These are phyloP conservation scores for Acyrthosiphon pisum DNA, from an alignment of 1,140 invertebrate species.

Conservation along the genomic window DNA sequence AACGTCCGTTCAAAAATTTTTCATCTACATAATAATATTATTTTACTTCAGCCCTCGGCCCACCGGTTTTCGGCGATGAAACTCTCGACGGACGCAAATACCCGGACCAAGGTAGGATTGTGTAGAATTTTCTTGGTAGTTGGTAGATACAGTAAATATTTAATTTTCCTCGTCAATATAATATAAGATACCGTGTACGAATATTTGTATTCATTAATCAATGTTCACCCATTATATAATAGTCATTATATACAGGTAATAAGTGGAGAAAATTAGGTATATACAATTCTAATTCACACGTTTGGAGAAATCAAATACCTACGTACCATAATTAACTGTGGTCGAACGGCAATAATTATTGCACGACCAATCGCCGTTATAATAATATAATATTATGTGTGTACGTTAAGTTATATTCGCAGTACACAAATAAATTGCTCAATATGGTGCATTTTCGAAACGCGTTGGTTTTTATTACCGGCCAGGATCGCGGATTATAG, in stretches of 20 bases:
- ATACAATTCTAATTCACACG: not conserved
- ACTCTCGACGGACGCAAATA: not conserved
- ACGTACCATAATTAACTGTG: not conserved
- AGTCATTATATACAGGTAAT: no score
- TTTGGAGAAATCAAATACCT: not conserved
- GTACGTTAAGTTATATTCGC: not conserved
- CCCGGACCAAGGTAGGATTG: not conserved
- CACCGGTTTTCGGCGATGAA: not conserved
- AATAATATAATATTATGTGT: not conserved
- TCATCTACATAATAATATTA: no score
- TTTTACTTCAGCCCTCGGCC: not conserved
- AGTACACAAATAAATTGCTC: not conserved
- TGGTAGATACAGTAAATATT: no score
- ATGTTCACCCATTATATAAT: not conserved
- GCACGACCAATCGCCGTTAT: not conserved
- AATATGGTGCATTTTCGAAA: not conserved
- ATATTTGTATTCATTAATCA: not conserved
- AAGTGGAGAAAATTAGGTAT: not conserved
- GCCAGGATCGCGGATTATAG: not conserved
- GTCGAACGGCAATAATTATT: not conserved
- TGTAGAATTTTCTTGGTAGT: not conserved
- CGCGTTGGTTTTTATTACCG: not conserved
- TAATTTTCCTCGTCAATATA: not conserved
- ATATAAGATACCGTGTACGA: not conserved
- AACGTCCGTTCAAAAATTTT: not conserved